phyloP scores from a whole-genome alignment of 2,888 invertebrate species.

The Iphiclides podalirius region DNA sequence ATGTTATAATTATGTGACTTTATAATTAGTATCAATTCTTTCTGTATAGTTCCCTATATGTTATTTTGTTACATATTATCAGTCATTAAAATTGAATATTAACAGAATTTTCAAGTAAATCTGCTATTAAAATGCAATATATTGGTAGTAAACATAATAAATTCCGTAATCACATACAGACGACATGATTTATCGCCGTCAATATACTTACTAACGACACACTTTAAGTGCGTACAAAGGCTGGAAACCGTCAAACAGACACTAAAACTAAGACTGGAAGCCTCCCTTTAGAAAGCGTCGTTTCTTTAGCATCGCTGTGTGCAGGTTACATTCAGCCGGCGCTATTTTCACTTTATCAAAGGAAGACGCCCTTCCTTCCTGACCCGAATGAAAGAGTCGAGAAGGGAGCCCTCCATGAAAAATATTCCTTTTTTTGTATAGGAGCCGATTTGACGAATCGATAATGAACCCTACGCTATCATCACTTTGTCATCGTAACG shows the following conservation, averaged over 20 bases:
- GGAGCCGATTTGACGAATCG: constrained; percentile 47
- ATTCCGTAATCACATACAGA: too few relatives aligned
- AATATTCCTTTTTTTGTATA: constrained; percentile 51
- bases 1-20: too few relatives aligned
- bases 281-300: constrained; percentile 42
- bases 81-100: too few relatives aligned
- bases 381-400: constrained; percentile 60
- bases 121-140: too few relatives aligned
- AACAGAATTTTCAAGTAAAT: too few relatives aligned
- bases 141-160: too few relatives aligned
- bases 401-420: constrained; percentile 54
- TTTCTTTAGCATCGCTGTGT: constrained; percentile 42
- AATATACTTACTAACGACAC: not conserved
- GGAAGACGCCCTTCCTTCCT: constrained; percentile 67
- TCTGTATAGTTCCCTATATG: too few relatives aligned
- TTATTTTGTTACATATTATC: too few relatives aligned
- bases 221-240: not conserved
- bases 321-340: constrained; percentile 56
- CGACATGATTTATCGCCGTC: too few relatives aligned
- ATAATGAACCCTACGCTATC: constrained; percentile 30
- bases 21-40: too few relatives aligned
- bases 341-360: constrained; percentile 76
- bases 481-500: constrained; percentile 7
- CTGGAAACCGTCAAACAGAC: constrained; percentile 1
- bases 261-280: constrained; percentile 21